Percentiles rank a stretch among this genome's conserved stretches.
phyloP scores from a whole-genome alignment of 2,888 invertebrate genomes.

The Ormyrus nitidulus region DNA sequence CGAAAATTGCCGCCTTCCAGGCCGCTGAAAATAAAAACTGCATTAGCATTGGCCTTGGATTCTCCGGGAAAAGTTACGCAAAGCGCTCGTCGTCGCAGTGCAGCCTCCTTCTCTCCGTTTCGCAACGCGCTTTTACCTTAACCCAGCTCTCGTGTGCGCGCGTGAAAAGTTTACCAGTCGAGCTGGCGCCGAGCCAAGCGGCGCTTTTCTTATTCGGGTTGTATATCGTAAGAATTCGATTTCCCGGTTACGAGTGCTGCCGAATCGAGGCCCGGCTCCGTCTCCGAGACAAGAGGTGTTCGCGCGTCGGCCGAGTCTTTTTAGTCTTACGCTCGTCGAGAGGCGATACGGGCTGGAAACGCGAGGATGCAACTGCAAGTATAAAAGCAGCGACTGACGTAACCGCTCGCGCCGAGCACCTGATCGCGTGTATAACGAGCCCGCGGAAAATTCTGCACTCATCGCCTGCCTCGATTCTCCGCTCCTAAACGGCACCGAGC shows the following conservation, averaged over 20 bases:
- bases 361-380: conserved; percentile 59
- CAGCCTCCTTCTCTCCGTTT: conserved; percentile 20
- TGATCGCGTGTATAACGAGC: background rate
- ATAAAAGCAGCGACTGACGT: conserved; percentile 60
- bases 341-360: background rate
- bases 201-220: too few relatives aligned
- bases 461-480: background rate
- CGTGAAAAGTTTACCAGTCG: conserved; percentile 19
- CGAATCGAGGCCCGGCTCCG: too few relatives aligned
- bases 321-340: background rate
- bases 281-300: too few relatives aligned
- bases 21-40: too few relatives aligned
- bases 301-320: too few relatives aligned
- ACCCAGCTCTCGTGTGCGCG: conserved; percentile 8
- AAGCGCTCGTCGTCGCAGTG: background rate
- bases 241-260: too few relatives aligned
- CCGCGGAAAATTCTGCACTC: conserved; percentile 8
- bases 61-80: background rate
- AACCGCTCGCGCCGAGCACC: conserved; percentile 56
- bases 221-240: too few relatives aligned
- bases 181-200: conserved; percentile 3
- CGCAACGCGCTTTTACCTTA: conserved; percentile 26
- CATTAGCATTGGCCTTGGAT: conserved; percentile 6
- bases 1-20: background rate
- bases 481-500: background rate